Evolutionary conservation across 2,113 vertebrate genomes (phyloP).

Genomic region (Alouatta palliata): DNA sequence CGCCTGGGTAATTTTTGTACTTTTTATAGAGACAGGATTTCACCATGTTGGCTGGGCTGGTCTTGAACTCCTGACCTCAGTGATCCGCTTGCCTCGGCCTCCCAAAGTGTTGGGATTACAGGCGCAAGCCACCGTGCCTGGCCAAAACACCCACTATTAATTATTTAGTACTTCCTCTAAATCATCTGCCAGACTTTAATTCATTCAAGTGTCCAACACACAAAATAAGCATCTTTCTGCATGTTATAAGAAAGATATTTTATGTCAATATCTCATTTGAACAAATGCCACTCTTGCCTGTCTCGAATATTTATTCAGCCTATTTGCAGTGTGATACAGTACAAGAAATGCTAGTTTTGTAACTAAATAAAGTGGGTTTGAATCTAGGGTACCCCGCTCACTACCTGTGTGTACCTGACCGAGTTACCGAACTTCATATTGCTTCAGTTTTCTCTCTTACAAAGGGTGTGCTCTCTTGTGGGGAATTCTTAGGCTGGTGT

Average conservation of each 20-base stretch:
- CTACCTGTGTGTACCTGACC: neutral
- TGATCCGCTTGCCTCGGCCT: no score
- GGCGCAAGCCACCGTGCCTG: no score
- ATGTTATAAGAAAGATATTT: neutral
- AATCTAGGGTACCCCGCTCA: neutral
- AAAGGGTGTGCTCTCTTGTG: neutral
- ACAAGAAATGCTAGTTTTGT: neutral
- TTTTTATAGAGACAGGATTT: no score
- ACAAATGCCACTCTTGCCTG: neutral
- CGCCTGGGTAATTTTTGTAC: no score
- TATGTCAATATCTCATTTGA: neutral
- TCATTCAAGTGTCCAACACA: neutral
- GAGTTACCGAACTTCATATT: neutral
- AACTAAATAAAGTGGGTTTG: neutral
- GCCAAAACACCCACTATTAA: neutral
- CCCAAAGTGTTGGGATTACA: no score
- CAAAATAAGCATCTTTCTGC: neutral
- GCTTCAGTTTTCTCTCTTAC: neutral
- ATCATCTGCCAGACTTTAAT: neutral
- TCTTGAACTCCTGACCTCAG: no score
- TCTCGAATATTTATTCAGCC: neutral
- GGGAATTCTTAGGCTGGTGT: neutral
- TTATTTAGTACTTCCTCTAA: neutral
- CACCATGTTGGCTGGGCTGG: no score
- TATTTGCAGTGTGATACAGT: accelerated